A percentile compares a stretch with the other conserved stretches of the same genome.
Conservation (phyloP, 2,888 invertebrate species). For the Drosophila formosana region DNA sequence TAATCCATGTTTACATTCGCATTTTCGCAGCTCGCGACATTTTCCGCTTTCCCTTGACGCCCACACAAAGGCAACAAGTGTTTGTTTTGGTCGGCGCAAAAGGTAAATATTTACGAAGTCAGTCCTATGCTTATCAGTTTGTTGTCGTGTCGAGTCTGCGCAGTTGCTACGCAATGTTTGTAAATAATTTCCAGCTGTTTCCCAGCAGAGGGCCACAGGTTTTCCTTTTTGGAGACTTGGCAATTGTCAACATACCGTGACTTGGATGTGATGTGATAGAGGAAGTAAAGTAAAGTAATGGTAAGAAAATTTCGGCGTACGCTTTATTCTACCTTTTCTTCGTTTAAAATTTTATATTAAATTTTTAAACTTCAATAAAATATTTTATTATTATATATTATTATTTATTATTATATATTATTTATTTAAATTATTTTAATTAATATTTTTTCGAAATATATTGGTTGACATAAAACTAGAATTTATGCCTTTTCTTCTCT, state of each 20-base stretch:
- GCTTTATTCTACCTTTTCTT: too few relatives aligned
- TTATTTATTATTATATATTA: too few relatives aligned
- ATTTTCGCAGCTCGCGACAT: conserved; percentile 42
- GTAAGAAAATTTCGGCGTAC: too few relatives aligned
- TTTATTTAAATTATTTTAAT: too few relatives aligned
- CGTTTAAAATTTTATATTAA: too few relatives aligned
- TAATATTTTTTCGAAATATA: too few relatives aligned
- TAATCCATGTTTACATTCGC: conserved; percentile 53
- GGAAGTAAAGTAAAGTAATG: neutral
- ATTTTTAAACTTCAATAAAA: too few relatives aligned
- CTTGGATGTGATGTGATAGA: neutral
- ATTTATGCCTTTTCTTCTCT: too few relatives aligned
- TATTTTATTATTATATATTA: too few relatives aligned
- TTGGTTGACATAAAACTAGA: too few relatives aligned
- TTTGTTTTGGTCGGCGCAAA: conserved; percentile 63
- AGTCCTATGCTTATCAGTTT: conserved; percentile 33
- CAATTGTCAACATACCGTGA: conserved; percentile 32
- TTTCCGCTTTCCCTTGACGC: conserved; percentile 22
- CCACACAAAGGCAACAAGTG: conserved; percentile 66
- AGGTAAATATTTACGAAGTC: conserved; percentile 64
- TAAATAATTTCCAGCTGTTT: conserved; percentile 64
- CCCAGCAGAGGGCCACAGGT: conserved; percentile 54
- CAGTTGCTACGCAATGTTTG: conserved; percentile 53
- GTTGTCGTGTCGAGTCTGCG: conserved; percentile 63
- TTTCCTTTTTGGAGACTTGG: conserved; percentile 28